These are phyloP conservation scores for Phyllotis vaccarum DNA, from an alignment of 2,797 vertebrate genomes.

Conservation along the genomic window DNA sequence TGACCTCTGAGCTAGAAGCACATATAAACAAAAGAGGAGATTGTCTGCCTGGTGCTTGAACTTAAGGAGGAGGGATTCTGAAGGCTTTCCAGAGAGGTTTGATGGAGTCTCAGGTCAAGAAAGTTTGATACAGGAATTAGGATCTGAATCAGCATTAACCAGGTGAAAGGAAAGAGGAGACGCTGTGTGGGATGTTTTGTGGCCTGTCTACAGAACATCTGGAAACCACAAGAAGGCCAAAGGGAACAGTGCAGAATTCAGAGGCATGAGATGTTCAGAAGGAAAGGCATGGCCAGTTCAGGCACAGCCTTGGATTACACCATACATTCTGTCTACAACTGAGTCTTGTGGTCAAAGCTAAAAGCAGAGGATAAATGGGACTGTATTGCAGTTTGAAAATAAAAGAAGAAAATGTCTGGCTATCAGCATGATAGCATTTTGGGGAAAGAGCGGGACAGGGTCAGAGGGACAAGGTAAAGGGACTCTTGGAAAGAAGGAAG, in stretches of 20 bases:
- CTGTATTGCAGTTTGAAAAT: slow-evolving; percentile 19
- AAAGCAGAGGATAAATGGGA: background rate
- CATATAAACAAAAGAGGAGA: background rate
- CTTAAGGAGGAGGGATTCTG: background rate
- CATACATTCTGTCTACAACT: background rate
- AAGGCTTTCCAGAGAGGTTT: background rate
- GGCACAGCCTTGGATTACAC: background rate
- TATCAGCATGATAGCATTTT: background rate
- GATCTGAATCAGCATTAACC: background rate
- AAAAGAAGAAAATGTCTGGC: background rate
- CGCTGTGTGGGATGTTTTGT: background rate
- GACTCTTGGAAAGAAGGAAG: background rate
- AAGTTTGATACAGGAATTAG: background rate
- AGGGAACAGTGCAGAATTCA: accelerated
- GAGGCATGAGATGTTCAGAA: background rate
- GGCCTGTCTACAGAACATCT: background rate
- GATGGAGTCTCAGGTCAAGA: background rate
- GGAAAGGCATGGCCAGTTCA: background rate
- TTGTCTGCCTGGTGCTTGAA: background rate
- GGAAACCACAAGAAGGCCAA: background rate
- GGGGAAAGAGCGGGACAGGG: background rate
- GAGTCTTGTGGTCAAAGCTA: background rate
- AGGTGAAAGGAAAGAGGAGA: background rate
- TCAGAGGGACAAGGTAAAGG: background rate
- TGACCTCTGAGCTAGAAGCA: background rate